phyloP scores from a whole-genome alignment of 1,140 invertebrate species.

The Dermatophagoides farinae region DNA sequence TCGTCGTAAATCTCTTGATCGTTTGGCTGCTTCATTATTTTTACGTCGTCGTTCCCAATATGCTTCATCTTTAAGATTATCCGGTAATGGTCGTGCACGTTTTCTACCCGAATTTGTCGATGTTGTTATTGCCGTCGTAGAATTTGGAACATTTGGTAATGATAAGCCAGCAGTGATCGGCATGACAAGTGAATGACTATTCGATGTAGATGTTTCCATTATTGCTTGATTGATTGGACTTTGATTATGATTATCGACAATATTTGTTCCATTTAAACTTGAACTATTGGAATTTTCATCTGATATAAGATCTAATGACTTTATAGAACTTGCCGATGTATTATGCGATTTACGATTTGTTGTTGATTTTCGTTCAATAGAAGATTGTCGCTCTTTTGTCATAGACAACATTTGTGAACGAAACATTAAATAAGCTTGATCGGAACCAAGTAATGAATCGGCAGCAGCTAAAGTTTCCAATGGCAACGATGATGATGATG shows the following conservation, averaged over 20 bases:
- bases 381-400: not conserved
- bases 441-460: not conserved
- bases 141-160: not conserved
- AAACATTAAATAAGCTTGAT: not conserved
- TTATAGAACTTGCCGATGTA: not conserved
- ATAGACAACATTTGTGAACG: not conserved
- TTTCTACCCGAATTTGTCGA: not conserved
- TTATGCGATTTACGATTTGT: not conserved
- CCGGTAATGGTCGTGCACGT: slow-evolving; percentile 13
- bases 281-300: not conserved
- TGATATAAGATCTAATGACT: not conserved
- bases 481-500: not conserved
- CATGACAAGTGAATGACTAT: not conserved
- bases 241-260: not conserved
- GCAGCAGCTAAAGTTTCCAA: not conserved
- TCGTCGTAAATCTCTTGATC: slow-evolving; percentile 66
- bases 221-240: not conserved
- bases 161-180: not conserved
- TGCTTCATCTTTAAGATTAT: slow-evolving; percentile 43
- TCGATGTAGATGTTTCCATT: not conserved
- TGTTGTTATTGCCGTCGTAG: not conserved
- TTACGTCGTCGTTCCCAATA: slow-evolving; percentile 71
- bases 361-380: not conserved
- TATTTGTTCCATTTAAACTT: not conserved
- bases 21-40: slow-evolving; percentile 87